Percentiles rank a stretch among this genome's conserved stretches.
phyloP scores from a whole-genome alignment of 2,797 vertebrate genomes.

The Pangasius macronema region DNA sequence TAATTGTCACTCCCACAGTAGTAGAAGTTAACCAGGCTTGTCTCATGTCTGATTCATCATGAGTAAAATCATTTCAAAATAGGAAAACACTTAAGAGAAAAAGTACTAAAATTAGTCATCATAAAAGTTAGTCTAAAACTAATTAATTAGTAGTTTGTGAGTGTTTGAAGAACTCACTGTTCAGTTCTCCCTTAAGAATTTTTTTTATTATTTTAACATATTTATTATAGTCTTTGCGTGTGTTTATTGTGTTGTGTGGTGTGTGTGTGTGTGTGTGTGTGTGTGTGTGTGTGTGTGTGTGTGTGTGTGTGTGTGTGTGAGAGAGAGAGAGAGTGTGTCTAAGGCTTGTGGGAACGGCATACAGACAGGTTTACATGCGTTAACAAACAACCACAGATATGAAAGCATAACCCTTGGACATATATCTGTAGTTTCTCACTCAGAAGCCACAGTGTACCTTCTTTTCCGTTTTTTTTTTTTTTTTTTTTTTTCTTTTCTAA shows the following conservation, averaged over 20 bases:
- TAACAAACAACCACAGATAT: background rate
- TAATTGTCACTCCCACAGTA: background rate
- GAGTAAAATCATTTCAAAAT: background rate
- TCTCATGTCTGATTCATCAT: slow-evolving; percentile 3
- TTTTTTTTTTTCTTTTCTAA: background rate
- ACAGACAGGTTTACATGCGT: background rate
- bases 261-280: background rate
- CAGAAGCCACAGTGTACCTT: background rate
- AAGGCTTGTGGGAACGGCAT: background rate
- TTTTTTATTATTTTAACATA: no score
- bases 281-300: background rate
- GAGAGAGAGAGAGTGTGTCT: no score
- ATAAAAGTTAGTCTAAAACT: background rate
- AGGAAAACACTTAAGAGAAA: background rate
- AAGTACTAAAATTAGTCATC: background rate
- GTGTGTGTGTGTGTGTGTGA: background rate
- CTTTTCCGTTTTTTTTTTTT: background rate
- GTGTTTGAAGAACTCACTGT: background rate
- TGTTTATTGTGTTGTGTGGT: background rate
- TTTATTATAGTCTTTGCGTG: background rate
- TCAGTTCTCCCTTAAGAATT: background rate
- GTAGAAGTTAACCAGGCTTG: slow-evolving; percentile 4
- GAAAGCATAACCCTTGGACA: background rate
- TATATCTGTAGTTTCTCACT: background rate
- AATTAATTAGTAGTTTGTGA: no score